A percentile compares a stretch with the other conserved stretches of the same genome.
Conservation (phyloP, 2,113 vertebrate species). For the Emydura subglobosa region DNA sequence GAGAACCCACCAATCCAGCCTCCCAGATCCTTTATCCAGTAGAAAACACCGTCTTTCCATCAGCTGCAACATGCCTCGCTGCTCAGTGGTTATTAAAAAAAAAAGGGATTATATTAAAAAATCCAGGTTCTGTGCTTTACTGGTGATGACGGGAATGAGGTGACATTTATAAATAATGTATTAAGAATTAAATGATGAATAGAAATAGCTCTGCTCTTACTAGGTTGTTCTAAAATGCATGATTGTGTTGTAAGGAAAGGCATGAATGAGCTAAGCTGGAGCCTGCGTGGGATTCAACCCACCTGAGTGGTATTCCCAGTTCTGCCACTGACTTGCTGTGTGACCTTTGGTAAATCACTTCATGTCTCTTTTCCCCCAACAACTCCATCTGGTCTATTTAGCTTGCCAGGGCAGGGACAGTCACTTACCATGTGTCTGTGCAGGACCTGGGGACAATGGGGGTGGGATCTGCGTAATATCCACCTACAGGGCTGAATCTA, state of each 20-base stretch:
- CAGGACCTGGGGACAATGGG: background rate
- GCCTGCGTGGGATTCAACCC: background rate
- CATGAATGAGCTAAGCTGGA: background rate
- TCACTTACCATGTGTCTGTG: background rate
- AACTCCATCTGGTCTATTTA: background rate
- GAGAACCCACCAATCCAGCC: background rate
- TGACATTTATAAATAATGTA: constrained; percentile 39
- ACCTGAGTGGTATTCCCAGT: background rate
- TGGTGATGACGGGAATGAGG: background rate
- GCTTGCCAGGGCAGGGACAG: background rate
- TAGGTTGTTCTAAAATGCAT: background rate
- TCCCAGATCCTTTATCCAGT: background rate
- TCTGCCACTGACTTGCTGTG: background rate
- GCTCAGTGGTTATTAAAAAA: background rate
- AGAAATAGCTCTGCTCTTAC: constrained; percentile 10
- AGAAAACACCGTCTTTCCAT: background rate
- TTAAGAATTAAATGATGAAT: constrained; percentile 34
- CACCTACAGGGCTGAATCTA: background rate
- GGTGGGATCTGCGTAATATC: background rate
- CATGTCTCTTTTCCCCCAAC: background rate
- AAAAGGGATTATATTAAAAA: background rate
- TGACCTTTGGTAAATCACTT: background rate
- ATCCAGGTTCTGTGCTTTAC: background rate
- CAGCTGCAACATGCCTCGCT: background rate
- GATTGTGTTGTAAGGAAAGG: background rate